Percentiles rank a stretch among this genome's conserved stretches.
These are phyloP conservation scores for Pyrgilauda ruficollis DNA, from an alignment of 2,113 vertebrate species.

Conservation along the genomic window DNA sequence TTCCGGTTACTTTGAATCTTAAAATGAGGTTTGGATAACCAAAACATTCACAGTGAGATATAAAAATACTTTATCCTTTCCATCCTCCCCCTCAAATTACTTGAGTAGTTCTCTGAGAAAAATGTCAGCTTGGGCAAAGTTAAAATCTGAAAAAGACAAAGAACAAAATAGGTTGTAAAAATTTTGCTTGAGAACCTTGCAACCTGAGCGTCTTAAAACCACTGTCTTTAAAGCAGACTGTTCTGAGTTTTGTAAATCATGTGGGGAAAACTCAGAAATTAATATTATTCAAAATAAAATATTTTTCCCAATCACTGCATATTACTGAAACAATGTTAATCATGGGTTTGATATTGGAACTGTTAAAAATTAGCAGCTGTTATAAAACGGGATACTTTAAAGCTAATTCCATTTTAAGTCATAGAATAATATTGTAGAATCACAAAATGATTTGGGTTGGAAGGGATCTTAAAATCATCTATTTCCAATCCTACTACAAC, in stretches of 20 bases:
- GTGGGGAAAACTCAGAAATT: background rate
- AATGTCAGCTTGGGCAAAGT: background rate
- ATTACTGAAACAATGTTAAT: background rate
- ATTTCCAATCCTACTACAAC: background rate
- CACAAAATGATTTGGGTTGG: background rate
- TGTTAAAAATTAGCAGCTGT: background rate
- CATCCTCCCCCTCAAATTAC: background rate
- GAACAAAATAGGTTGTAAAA: background rate
- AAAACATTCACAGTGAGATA: background rate
- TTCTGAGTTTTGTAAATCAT: background rate
- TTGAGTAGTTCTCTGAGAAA: background rate
- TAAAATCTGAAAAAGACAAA: background rate
- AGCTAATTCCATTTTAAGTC: background rate
- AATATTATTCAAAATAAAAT: background rate
- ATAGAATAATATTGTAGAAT: background rate
- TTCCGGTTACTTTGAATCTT: constrained; percentile 16
- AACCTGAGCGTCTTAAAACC: background rate
- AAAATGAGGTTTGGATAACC: background rate
- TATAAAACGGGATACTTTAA: background rate
- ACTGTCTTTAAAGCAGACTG: background rate
- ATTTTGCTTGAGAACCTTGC: background rate
- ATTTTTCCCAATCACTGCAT: background rate
- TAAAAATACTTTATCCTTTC: background rate
- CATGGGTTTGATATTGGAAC: background rate
- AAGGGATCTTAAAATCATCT: background rate